Conservation (phyloP, 2,113 vertebrate genomes). For the Pteropus alecto region DNA sequence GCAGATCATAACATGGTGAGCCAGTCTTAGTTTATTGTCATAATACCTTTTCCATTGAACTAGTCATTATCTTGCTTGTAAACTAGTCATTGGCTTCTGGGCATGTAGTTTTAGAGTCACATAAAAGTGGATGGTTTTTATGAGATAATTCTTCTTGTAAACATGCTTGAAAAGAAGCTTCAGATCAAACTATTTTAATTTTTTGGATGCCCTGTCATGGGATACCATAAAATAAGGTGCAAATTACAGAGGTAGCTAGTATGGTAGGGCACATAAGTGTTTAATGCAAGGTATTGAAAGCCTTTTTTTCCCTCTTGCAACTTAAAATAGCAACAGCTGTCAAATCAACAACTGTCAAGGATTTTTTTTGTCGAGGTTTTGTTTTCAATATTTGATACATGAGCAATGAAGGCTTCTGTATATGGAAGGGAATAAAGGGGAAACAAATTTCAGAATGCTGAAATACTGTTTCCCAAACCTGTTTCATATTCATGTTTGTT, state of each 20-base stretch:
- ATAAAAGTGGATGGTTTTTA: slow-evolving; percentile 68
- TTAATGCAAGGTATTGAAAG: slow-evolving; percentile 15
- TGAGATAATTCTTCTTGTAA: slow-evolving; percentile 53
- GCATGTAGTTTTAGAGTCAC: slow-evolving; percentile 65
- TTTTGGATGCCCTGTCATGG: slow-evolving; percentile 27
- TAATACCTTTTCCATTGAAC: slow-evolving; percentile 67
- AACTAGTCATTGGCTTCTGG: slow-evolving; percentile 71
- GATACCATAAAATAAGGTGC: slow-evolving; percentile 25
- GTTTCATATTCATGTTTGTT: not conserved
- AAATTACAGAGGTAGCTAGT: slow-evolving; percentile 50
- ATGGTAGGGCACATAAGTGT: not conserved
- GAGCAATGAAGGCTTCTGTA: not conserved
- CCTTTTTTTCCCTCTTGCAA: not conserved
- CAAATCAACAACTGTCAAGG: not conserved
- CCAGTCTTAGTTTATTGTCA: slow-evolving; percentile 58
- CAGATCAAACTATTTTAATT: slow-evolving; percentile 10
- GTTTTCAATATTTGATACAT: slow-evolving; percentile 53
- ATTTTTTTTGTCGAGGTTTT: slow-evolving; percentile 25
- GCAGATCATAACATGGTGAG: slow-evolving; percentile 66
- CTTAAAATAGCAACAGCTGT: slow-evolving; percentile 47
- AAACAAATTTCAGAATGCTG: slow-evolving; percentile 6
- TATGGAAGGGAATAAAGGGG: not conserved
- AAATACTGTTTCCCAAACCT: not conserved
- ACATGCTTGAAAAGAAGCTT: slow-evolving; percentile 56
- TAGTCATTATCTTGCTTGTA: slow-evolving; percentile 70